phyloP scores from a whole-genome alignment of 2,113 vertebrate species.

The Oncorhynchus kisutch region DNA sequence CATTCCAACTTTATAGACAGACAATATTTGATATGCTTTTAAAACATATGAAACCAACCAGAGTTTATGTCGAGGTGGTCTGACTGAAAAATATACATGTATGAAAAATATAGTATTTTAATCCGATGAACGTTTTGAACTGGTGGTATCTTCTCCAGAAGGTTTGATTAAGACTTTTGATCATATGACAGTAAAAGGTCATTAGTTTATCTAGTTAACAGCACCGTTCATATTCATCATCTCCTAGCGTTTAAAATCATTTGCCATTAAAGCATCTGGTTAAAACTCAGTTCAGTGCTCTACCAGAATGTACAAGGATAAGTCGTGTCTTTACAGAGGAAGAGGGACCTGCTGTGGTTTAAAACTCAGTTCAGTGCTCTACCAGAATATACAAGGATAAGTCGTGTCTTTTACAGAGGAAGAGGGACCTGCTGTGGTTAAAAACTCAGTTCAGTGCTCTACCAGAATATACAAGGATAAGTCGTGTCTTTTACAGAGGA shows the following conservation, averaged over 20 bases:
- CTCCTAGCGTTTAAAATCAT: slow-evolving; percentile 30
- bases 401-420: neutral
- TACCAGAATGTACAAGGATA: too few species aligned
- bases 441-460: slow-evolving; percentile 19
- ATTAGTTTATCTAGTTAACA: slow-evolving; percentile 30
- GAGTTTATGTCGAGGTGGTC: slow-evolving; percentile 49
- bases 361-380: slow-evolving; percentile 4
- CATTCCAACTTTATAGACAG: slow-evolving; percentile 56
- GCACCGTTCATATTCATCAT: slow-evolving; percentile 37
- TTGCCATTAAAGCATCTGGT: slow-evolving; percentile 30
- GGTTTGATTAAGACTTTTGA: slow-evolving; percentile 17
- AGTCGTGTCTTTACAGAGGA: too few species aligned
- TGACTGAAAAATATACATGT: slow-evolving; percentile 66
- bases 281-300: too few species aligned
- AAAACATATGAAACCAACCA: slow-evolving; percentile 33
- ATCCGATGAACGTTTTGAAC: slow-evolving; percentile 47
- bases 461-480: slow-evolving; percentile 20
- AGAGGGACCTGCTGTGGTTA: slow-evolving; percentile 8
- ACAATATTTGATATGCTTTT: slow-evolving; percentile 36
- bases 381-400: slow-evolving; percentile 20
- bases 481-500: neutral
- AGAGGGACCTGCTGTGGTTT: too few species aligned
- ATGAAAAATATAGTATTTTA: slow-evolving; percentile 67
- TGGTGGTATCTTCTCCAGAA: slow-evolving; percentile 37
- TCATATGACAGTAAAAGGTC: slow-evolving; percentile 41